Percentiles rank a stretch among this genome's conserved stretches.
Conservation (phyloP, 2,888 invertebrate species). For the Ypsolopha scabrella region DNA sequence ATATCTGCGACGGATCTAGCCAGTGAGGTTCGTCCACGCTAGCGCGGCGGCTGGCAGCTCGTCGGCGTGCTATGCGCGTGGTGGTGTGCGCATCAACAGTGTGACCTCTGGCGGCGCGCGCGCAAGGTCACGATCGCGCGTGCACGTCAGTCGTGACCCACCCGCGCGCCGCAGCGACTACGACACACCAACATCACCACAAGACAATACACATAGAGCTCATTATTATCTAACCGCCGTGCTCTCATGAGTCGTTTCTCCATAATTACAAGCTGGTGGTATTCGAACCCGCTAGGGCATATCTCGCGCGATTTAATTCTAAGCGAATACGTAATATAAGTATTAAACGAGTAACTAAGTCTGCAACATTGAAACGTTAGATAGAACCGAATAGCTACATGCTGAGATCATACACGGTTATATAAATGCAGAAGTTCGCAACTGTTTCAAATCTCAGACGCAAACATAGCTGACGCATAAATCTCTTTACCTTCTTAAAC, state of each 20-base stretch:
- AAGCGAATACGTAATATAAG: conserved; percentile 13
- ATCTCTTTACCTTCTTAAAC: conserved; percentile 3
- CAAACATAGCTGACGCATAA: neutral
- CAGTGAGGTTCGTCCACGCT: neutral
- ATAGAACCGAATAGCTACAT: conserved; percentile 33
- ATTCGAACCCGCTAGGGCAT: conserved; percentile 28
- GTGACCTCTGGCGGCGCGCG: conserved; percentile 62
- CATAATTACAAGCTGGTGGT: conserved; percentile 33
- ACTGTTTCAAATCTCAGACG: neutral
- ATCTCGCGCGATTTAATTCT: conserved; percentile 31
- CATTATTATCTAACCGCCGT: conserved; percentile 34
- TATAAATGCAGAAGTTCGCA: conserved; percentile 11
- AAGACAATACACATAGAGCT: conserved; percentile 42
- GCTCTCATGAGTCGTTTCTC: conserved; percentile 34
- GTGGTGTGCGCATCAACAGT: conserved; percentile 45
- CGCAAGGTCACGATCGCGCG: conserved; percentile 70
- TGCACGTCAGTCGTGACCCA: conserved; percentile 67
- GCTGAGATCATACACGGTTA: conserved; percentile 48
- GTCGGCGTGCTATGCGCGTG: conserved; percentile 1
- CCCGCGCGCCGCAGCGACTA: conserved; percentile 44
- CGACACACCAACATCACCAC: conserved; percentile 38
- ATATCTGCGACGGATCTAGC: neutral
- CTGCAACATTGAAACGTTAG: conserved; percentile 16
- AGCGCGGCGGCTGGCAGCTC: neutral
- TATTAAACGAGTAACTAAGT: conserved; percentile 8